These are phyloP conservation scores for Harlomillsia oculata DNA, from an alignment of 1,140 invertebrate species.

Conservation along the genomic window DNA sequence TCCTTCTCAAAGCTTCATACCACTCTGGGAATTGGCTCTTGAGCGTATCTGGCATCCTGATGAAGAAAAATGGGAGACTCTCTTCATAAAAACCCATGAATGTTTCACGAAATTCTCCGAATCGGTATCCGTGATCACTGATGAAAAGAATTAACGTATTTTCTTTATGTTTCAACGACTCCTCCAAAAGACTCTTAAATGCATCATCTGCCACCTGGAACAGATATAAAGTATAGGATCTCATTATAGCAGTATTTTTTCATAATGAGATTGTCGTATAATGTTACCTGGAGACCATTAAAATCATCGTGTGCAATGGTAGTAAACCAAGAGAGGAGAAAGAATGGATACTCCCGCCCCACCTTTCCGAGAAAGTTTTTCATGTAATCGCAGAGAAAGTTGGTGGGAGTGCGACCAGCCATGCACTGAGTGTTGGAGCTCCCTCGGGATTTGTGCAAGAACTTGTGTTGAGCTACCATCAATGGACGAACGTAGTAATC, in stretches of 20 bases:
- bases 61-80: slow-evolving; percentile 34
- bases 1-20: slow-evolving; percentile 16
- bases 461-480: slow-evolving; percentile 20
- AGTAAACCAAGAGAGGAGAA: slow-evolving; percentile 33
- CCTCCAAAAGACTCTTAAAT: slow-evolving; percentile 17
- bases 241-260: not conserved
- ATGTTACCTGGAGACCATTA: slow-evolving; percentile 30
- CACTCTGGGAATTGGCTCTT: slow-evolving; percentile 12
- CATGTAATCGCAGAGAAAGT: slow-evolving; percentile 25
- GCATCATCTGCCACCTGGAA: slow-evolving; percentile 17
- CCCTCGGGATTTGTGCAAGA: not conserved
- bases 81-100: slow-evolving; percentile 36
- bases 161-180: slow-evolving; percentile 5
- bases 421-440: slow-evolving; percentile 1
- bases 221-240: not conserved
- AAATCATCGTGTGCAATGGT: slow-evolving; percentile 30
- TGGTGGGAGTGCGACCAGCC: slow-evolving; percentile 15
- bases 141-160: slow-evolving; percentile 35
- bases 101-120: slow-evolving; percentile 32
- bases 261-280: not conserved
- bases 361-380: slow-evolving; percentile 2
- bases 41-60: slow-evolving; percentile 24
- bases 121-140: slow-evolving; percentile 35
- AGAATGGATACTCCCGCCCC: slow-evolving; percentile 18
- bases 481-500: slow-evolving; percentile 34